A percentile compares a stretch with the other conserved stretches of the same genome.
phyloP scores from a whole-genome alignment of 2,888 invertebrate species.

The Parthenolecanium corni region DNA sequence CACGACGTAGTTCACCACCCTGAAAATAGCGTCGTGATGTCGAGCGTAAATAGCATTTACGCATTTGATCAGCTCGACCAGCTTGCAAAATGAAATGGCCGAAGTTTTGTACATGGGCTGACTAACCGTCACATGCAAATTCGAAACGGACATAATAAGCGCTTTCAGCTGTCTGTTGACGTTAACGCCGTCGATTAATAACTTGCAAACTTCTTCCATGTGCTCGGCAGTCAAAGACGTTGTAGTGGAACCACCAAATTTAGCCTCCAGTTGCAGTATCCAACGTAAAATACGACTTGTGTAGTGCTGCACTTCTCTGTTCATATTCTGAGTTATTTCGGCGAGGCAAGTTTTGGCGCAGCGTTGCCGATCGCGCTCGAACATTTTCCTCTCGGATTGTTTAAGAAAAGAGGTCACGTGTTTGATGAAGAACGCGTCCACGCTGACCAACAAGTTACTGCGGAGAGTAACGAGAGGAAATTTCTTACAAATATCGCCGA shows the following conservation, averaged over 20 bases:
- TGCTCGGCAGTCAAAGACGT: conserved; percentile 44
- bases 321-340: conserved; percentile 7
- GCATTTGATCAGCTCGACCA: conserved; percentile 69
- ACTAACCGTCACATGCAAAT: conserved; percentile 56
- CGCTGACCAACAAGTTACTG: conserved; percentile 6
- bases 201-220: conserved; percentile 42
- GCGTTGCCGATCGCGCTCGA: conserved; percentile 7
- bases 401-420: conserved; percentile 8
- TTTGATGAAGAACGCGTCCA: conserved; percentile 10
- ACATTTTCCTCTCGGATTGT: conserved; percentile 16
- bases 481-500: conserved; percentile 65
- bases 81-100: conserved; percentile 39
- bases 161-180: conserved; percentile 54
- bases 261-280: conserved; percentile 50
- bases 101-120: conserved; percentile 66
- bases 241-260: conserved; percentile 37
- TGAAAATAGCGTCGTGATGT: conserved; percentile 56
- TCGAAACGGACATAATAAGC: conserved; percentile 48
- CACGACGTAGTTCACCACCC: conserved; percentile 60
- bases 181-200: conserved; percentile 49
- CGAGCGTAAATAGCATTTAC: conserved; percentile 58
- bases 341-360: not conserved
- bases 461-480: conserved; percentile 19
- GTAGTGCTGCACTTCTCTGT: conserved; percentile 8
- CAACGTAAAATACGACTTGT: conserved; percentile 45